Evolutionary conservation across 2,888 invertebrate species (phyloP).

Genomic region (Cheilosia vulpina): DNA sequence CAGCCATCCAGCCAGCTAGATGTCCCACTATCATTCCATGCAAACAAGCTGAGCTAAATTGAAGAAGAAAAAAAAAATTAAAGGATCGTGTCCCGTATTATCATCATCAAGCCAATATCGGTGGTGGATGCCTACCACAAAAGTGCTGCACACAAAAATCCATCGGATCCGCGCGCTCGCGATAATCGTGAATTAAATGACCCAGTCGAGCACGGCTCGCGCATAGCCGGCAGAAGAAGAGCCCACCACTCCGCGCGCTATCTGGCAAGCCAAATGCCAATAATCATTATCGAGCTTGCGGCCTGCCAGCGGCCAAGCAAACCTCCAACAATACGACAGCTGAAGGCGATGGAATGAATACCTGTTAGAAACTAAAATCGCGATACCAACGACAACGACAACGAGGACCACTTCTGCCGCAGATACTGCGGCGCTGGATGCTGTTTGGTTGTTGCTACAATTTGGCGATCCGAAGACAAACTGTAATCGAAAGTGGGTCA

Average conservation of each 20-base stretch:
- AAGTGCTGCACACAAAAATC: constrained; percentile 53
- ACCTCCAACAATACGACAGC: constrained; percentile 45
- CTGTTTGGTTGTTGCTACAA: constrained; percentile 54
- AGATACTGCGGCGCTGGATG: constrained; percentile 27
- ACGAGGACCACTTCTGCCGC: constrained; percentile 27
- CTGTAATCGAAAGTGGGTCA: constrained; percentile 74
- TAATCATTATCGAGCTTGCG: constrained; percentile 66
- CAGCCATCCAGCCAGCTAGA: constrained; percentile 26
- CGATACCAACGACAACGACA: constrained; percentile 59
- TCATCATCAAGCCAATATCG: constrained; percentile 72
- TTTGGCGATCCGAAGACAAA: constrained; percentile 65
- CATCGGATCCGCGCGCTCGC: constrained; percentile 59
- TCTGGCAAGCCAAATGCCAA: constrained; percentile 69
- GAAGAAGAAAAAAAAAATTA: constrained; percentile 43
- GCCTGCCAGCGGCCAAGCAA: constrained; percentile 42
- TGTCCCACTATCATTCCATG: constrained; percentile 63
- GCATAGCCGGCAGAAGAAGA: constrained; percentile 67
- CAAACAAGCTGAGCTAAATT: constrained; percentile 69
- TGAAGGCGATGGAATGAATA: constrained; percentile 71
- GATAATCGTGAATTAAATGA: constrained; percentile 76
- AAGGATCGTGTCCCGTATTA: constrained; percentile 71
- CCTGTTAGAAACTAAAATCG: constrained; percentile 75
- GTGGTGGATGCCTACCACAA: constrained; percentile 55
- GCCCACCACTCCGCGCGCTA: constrained; percentile 36
- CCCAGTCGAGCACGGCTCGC: constrained; percentile 74